Conservation (phyloP, 1,140 invertebrate genomes). For the Ceratosolen solmsi region DNA sequence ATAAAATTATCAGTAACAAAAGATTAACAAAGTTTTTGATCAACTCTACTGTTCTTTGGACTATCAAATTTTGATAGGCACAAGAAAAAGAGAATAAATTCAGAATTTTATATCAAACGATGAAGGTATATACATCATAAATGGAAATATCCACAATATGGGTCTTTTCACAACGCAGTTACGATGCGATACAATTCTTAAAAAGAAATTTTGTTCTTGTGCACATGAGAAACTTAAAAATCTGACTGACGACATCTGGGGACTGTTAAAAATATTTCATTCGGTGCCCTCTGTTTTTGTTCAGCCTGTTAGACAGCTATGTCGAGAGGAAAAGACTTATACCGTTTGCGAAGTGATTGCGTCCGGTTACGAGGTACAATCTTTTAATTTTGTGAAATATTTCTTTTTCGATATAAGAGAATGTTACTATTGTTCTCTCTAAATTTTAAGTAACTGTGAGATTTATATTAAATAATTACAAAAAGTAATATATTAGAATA, state of each 20-base stretch:
- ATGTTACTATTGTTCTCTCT: not conserved
- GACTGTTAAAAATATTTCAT: conserved; percentile 58
- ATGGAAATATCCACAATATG: conserved; percentile 25
- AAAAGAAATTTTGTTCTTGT: not conserved
- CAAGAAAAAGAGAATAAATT: conserved; percentile 45
- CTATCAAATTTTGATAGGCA: not conserved
- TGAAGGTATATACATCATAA: conserved; percentile 25
- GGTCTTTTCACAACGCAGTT: not conserved
- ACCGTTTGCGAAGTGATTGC: conserved; percentile 39
- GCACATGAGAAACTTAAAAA: conserved; percentile 26
- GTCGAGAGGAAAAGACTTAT: conserved; percentile 28
- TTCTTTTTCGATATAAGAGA: not conserved
- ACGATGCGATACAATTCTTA: not conserved
- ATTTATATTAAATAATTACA: not conserved
- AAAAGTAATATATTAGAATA: not conserved
- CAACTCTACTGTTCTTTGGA: not conserved
- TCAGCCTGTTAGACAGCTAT: conserved; percentile 37
- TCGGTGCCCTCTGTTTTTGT: conserved; percentile 52
- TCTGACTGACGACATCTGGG: conserved; percentile 53
- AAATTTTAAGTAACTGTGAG: not conserved
- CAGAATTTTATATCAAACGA: conserved; percentile 50
- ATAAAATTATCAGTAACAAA: conserved; percentile 35
- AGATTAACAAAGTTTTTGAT: not conserved
- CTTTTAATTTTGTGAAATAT: not conserved
- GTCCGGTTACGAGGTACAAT: conserved; percentile 23